Evolutionary conservation across 2,113 vertebrate genomes (phyloP).

Genomic region (Galemys pyrenaicus): DNA sequence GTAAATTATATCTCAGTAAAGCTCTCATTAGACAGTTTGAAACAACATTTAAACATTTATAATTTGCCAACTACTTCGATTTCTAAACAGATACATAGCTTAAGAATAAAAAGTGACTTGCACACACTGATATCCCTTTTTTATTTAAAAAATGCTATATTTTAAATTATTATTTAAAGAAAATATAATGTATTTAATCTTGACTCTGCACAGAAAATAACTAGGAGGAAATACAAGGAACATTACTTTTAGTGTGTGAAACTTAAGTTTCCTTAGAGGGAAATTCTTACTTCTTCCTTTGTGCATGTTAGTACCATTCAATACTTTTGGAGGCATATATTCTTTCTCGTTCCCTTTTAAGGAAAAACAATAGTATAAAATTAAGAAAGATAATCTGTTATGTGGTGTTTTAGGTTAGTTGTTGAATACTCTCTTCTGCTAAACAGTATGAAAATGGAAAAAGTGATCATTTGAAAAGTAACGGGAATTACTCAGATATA

Average conservation of each 20-base stretch:
- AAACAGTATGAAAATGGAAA: too few relatives aligned
- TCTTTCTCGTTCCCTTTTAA: too few relatives aligned
- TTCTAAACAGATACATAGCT: slow-evolving; percentile 13
- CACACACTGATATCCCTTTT: neutral
- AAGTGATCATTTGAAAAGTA: too few relatives aligned
- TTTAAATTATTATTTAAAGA: neutral
- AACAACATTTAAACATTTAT: slow-evolving; percentile 25
- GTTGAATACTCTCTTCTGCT: too few relatives aligned
- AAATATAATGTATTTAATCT: neutral
- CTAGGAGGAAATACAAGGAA: slow-evolving; percentile 19
- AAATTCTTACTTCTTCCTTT: slow-evolving; percentile 28
- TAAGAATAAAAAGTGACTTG: neutral
- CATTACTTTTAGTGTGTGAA: neutral
- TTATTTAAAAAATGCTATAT: neutral
- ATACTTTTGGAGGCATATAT: slow-evolving; percentile 43
- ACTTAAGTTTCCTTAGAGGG: neutral
- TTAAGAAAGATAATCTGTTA: too few relatives aligned
- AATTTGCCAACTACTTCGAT: slow-evolving; percentile 27
- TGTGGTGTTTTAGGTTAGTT: too few relatives aligned
- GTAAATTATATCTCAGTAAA: neutral
- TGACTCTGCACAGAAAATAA: neutral
- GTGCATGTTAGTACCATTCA: neutral
- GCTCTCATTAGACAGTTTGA: slow-evolving; percentile 1
- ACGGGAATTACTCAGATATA: neutral
- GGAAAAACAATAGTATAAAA: too few relatives aligned